Conservation (phyloP, 2,888 invertebrate species). For the Patella caerulea region DNA sequence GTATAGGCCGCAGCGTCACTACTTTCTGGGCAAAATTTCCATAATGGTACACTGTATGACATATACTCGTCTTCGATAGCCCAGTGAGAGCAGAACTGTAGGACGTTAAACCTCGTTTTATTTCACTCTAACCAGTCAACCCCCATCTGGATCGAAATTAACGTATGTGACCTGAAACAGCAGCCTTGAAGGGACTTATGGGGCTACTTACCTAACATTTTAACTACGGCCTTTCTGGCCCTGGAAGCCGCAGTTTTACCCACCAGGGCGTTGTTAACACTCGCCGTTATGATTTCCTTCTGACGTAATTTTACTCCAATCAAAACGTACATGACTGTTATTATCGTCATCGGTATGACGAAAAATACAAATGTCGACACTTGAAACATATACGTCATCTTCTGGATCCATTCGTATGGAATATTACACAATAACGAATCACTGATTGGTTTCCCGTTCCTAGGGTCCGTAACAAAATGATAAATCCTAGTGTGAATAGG, state of each 20-base stretch:
- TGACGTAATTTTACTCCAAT: conserved; percentile 60
- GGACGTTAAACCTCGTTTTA: too few species aligned
- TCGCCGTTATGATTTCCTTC: conserved; percentile 36
- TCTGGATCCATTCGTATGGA: conserved; percentile 43
- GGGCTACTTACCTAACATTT: conserved; percentile 59
- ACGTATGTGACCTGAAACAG: too few species aligned
- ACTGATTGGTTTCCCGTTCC: conserved; percentile 41
- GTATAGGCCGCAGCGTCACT: too few species aligned
- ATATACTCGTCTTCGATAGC: too few species aligned
- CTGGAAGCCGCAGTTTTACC: conserved; percentile 42
- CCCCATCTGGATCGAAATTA: too few species aligned
- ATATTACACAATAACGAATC: conserved; percentile 64
- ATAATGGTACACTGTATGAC: too few species aligned
- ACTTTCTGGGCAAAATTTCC: too few species aligned
- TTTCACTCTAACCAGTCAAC: too few species aligned
- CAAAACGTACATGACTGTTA: conserved; percentile 81
- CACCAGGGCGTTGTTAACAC: conserved; percentile 30
- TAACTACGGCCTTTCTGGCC: conserved; percentile 57
- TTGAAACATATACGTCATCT: conserved; percentile 77
- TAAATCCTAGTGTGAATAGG: conserved; percentile 62
- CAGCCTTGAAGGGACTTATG: too few species aligned
- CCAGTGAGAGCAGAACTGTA: too few species aligned
- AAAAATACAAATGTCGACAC: conserved; percentile 87
- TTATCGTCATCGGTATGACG: conserved; percentile 80
- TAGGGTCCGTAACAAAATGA: conserved; percentile 46